Evolutionary conservation across 2,888 invertebrate species (phyloP).

Genomic region (Eustalomyia histrio): DNA sequence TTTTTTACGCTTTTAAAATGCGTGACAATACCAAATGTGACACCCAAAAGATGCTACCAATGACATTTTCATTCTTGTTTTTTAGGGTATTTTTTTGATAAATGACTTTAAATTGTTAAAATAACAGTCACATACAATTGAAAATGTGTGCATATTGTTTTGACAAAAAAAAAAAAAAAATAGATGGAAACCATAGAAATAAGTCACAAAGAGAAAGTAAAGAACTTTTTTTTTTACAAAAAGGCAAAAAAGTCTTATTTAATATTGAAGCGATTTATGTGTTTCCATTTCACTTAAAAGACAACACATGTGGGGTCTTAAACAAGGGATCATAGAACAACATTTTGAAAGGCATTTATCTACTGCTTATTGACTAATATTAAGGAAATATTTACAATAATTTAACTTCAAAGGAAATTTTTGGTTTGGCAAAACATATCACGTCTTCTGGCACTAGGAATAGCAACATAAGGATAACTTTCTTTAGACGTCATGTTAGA

Average conservation of each 20-base stretch:
- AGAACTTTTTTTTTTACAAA: background rate
- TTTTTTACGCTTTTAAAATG: constrained; percentile 33
- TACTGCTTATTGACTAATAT: constrained; percentile 29
- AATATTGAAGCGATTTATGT: background rate
- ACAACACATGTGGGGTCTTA: constrained; percentile 19
- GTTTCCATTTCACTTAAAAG: background rate
- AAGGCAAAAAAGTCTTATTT: background rate
- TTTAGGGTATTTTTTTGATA: constrained; percentile 17
- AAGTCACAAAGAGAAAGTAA: constrained; percentile 2
- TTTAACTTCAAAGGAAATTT: background rate
- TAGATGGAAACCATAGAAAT: background rate
- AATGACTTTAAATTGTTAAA: constrained; percentile 20
- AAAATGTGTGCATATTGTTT: background rate
- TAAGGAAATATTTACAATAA: background rate
- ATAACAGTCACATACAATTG: constrained; percentile 8
- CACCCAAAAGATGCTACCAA: constrained; percentile 21
- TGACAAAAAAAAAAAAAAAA: background rate
- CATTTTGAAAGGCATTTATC: background rate
- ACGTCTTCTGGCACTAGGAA: constrained; percentile 13
- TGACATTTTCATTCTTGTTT: constrained; percentile 8
- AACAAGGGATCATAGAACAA: background rate
- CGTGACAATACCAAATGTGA: constrained; percentile 35
- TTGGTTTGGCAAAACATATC: constrained; percentile 24
- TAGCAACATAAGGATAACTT: background rate
- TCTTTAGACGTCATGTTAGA: background rate